Base-by-base conservation (phyloP, 2,113 vertebrate genomes). In the Neopipo cinnamomea region DNA sequence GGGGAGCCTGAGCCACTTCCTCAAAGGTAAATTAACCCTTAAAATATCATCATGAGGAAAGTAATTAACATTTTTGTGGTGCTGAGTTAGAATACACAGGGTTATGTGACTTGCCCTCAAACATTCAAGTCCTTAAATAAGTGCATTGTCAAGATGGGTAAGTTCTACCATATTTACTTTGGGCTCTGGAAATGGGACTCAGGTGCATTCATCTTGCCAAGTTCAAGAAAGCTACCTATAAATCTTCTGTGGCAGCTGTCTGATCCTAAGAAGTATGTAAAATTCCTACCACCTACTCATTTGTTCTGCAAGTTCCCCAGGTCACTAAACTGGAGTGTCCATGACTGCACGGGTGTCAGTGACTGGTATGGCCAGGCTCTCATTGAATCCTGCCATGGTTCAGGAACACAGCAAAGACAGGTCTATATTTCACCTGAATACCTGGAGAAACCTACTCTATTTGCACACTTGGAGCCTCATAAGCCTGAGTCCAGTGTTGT, bases 11-110 rank as follows among this genome's bases (percentile, higher is more conserved):
- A 44, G 27, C 42, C 35, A 56, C 49, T 91, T 86, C 73, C 86
- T 91, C 61, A 92, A 89, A 94, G 81, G 66, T 85, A 91, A 96
- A 96, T 89, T 85, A 94, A 88, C 59, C 46, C 33, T 86, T 83
- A 71, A 93, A 93, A 66, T 77, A 47, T 14, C 58, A 79, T 44
- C 1, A 33, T 16, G n/a, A 88, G 21, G 21, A 63, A 85, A 77
- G 50, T 71, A 72, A 88, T 75, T 72, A 88, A 37, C 28, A 37
- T 70, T 53, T 49, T 65, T 39, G 55, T 27, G 4, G 27, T 25
- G 30, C 7, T 28, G 42, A 85, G 35, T 71, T 93, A 89, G 67
- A 91, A 91, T 74, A 55, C 14, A 5, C 9, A n/a, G n/a, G 9
- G 6, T 72, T 78, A 17, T 49, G 22, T 55, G 16, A 42, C 65